Evolutionary conservation across 92 coral and sea anemone genomes (phyloP).

Genomic region (Porites cylindrica): DNA sequence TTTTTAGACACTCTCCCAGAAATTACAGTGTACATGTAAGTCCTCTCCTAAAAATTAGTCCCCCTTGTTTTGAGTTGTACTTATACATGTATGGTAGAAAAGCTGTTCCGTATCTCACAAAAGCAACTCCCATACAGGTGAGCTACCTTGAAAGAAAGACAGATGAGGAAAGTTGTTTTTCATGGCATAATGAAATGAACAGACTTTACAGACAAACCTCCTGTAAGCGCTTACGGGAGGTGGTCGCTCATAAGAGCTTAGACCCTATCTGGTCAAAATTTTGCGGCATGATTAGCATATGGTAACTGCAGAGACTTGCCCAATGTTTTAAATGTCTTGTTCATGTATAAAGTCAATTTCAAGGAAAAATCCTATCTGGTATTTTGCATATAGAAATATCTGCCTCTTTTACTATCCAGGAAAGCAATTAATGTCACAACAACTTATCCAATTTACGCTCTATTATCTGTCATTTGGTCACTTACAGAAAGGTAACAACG

Average conservation of each 20-base stretch:
- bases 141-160: constrained; percentile 8
- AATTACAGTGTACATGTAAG: constrained; percentile 14
- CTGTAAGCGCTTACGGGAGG: neutral
- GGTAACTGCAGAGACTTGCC: too few species aligned
- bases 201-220: constrained; percentile 12
- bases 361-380: too few species aligned
- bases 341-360: too few species aligned
- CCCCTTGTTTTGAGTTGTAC: constrained; percentile 8
- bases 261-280: neutral
- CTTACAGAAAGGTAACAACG: too few species aligned
- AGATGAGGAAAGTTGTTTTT: neutral
- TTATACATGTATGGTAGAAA: constrained; percentile 10
- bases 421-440: too few species aligned
- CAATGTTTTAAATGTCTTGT: too few species aligned
- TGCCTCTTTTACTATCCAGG: too few species aligned
- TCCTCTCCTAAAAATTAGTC: constrained; percentile 11
- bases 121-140: neutral
- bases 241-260: constrained; percentile 5
- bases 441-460: too few species aligned
- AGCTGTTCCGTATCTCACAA: constrained; percentile 6
- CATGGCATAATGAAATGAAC: constrained; percentile 3
- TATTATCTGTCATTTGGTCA: too few species aligned
- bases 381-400: too few species aligned
- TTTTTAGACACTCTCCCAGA: constrained; percentile 2
- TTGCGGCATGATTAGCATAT: too few species aligned